A percentile compares a stretch with the other conserved stretches of the same genome.
Conservation (phyloP, 2,888 invertebrate species). For the Octonoba sinensis region DNA sequence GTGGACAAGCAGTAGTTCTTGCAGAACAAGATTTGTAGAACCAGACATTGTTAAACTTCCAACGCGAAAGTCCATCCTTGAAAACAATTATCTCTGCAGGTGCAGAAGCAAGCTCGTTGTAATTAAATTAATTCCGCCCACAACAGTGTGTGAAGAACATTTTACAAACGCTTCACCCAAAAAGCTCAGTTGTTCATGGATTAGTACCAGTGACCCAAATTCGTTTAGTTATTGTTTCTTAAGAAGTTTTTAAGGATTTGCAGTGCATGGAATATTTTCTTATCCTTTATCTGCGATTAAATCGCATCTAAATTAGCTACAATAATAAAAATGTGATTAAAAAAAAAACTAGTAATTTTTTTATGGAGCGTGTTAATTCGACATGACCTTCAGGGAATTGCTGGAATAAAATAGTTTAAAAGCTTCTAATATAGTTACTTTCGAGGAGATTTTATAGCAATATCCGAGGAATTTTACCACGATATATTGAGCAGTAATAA, state of each 20-base stretch:
- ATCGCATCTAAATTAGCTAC: no score
- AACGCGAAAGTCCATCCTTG: constrained; percentile 28
- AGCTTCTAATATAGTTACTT: no score
- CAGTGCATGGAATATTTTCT: neutral
- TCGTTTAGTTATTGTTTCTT: neutral
- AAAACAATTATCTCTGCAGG: constrained; percentile 52
- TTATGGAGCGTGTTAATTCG: no score
- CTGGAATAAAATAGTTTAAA: no score
- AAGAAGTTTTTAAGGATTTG: neutral
- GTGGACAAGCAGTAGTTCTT: no score
- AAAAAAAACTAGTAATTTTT: no score
- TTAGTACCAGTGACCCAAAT: constrained; percentile 2
- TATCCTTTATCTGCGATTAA: no score
- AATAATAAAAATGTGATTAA: no score
- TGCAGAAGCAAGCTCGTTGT: constrained; percentile 41
- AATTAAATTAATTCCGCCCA: constrained; percentile 61
- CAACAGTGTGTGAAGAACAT: constrained; percentile 3
- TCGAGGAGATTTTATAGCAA: no score
- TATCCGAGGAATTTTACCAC: no score
- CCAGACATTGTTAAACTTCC: neutral
- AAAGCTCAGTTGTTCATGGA: neutral
- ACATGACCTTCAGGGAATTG: no score
- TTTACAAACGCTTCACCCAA: neutral
- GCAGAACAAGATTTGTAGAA: neutral
- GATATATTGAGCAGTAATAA: no score